phyloP scores from a whole-genome alignment of 1,140 invertebrate genomes.

The Gonatopus flavifemur region DNA sequence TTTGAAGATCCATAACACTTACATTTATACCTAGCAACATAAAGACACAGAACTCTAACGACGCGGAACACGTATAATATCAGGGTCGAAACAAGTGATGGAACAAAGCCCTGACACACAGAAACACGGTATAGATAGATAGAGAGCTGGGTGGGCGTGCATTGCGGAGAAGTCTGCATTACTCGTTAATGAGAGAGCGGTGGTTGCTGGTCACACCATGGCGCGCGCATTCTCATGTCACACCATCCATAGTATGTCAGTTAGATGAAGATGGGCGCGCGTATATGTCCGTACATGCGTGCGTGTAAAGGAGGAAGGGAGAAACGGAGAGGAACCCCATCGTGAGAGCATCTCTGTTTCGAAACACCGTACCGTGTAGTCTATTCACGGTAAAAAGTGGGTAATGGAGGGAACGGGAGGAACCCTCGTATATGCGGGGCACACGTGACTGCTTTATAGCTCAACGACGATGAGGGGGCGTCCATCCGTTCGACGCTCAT shows the following conservation, averaged over 20 bases:
- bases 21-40: too few species aligned
- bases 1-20: too few species aligned
- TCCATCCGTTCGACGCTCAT: constrained; percentile 24
- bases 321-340: constrained; percentile 32
- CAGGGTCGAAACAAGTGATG: too few species aligned
- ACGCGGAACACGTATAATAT: too few species aligned
- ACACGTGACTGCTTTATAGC: constrained; percentile 49
- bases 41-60: too few species aligned
- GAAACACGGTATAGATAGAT: constrained; percentile 27
- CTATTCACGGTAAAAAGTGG: constrained; percentile 16
- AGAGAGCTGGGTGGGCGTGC: too few species aligned
- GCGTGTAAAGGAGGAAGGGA: constrained; percentile 1
- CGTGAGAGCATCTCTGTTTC: constrained; percentile 45
- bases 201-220: constrained; percentile 30
- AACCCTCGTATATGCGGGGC: constrained; percentile 27
- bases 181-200: constrained; percentile 30
- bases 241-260: too few species aligned
- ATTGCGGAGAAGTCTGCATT: constrained; percentile 26
- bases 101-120: constrained; percentile 15
- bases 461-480: constrained; percentile 24
- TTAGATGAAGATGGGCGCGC: too few species aligned
- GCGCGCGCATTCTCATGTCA: too few species aligned
- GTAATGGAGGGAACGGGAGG: constrained; percentile 1
- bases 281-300: too few species aligned
- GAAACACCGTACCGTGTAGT: constrained; percentile 31